A percentile compares a stretch with the other conserved stretches of the same genome.
These are phyloP conservation scores for Coptodon rendalli DNA, from an alignment of 2,113 vertebrate genomes.

Conservation along the genomic window DNA sequence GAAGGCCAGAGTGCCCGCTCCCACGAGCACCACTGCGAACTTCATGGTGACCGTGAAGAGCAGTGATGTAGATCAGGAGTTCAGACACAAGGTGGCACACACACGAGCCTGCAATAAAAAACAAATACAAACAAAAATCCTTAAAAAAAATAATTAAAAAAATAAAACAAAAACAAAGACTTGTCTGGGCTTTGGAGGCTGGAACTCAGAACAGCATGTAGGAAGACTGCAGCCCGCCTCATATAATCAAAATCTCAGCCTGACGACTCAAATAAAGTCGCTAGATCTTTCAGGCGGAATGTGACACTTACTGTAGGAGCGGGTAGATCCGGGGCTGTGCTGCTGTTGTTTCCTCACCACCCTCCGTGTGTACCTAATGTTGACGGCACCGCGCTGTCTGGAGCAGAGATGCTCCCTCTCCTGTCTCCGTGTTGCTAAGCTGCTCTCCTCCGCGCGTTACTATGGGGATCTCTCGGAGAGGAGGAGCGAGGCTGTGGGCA, in stretches of 20 bases:
- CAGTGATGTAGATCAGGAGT: not conserved
- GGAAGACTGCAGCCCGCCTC: not conserved
- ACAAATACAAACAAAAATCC: not conserved
- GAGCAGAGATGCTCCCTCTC: constrained; percentile 20
- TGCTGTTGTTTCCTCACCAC: not conserved
- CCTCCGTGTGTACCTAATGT: not conserved
- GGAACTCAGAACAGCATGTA: not conserved
- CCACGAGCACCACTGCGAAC: constrained; percentile 89
- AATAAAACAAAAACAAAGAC: not conserved
- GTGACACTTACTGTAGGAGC: not conserved
- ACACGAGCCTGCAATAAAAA: not conserved
- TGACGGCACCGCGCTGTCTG: constrained; percentile 31
- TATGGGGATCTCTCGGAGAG: constrained; percentile 57
- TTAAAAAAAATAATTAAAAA: fast-evolving
- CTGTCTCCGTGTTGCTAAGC: constrained; percentile 64
- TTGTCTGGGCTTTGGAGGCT: not conserved
- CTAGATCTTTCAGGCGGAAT: not conserved
- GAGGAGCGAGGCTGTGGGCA: constrained; percentile 35
- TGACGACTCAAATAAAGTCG: not conserved
- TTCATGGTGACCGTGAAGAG: constrained; percentile 78
- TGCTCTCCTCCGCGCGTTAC: constrained; percentile 63
- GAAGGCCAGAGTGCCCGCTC: constrained; percentile 89
- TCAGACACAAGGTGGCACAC: not conserved
- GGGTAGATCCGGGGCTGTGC: not conserved
- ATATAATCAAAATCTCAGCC: not conserved